These are phyloP conservation scores for Notoglanidium macrostoma DNA, from an alignment of 2,797 vertebrate genomes.

Conservation along the genomic window DNA sequence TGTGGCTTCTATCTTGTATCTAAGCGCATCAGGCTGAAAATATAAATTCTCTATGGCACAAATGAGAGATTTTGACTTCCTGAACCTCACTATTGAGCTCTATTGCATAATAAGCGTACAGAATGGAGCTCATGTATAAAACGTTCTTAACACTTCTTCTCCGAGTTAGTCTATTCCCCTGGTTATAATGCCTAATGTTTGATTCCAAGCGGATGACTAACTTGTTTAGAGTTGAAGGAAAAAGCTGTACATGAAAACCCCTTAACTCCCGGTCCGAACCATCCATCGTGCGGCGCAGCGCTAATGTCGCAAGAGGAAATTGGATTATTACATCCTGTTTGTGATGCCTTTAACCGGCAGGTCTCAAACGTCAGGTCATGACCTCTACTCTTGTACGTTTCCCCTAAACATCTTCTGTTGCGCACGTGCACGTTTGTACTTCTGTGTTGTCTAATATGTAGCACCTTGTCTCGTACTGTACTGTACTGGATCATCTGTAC, in stretches of 20 bases:
- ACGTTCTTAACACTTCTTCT: not conserved
- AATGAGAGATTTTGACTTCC: not conserved
- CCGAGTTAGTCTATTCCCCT: not conserved
- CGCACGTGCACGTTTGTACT: too few relatives aligned
- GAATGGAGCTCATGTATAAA: too few relatives aligned
- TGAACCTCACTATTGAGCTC: not conserved
- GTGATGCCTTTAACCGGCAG: not conserved
- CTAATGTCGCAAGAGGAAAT: not conserved
- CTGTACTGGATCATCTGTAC: too few relatives aligned
- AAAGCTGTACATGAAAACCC: not conserved
- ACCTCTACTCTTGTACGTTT: not conserved
- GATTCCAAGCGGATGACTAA: not conserved
- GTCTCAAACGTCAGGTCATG: not conserved
- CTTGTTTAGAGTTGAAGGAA: not conserved
- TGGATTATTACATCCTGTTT: slow-evolving; percentile 19
- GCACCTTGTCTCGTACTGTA: too few relatives aligned
- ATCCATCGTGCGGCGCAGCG: not conserved
- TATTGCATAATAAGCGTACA: not conserved
- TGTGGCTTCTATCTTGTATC: not conserved
- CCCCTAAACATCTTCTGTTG: not conserved
- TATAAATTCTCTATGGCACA: not conserved
- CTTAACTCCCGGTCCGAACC: not conserved
- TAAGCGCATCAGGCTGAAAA: not conserved
- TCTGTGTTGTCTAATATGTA: too few relatives aligned
- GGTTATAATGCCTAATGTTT: not conserved